phyloP scores from a whole-genome alignment of 2,113 vertebrate species.

The pig (Sus scrofa) region T2T-Sscrofa CM000812.6:156519501-156520000 shows the following conservation, averaged over 20 bases:
- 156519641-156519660: not conserved
- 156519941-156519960: not conserved
- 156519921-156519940: not conserved
- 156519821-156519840: conserved; percentile 54
- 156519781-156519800: not conserved
- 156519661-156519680: not conserved
- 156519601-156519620: too few species aligned
- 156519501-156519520: not conserved
- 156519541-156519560: not conserved
- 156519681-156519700: not conserved
- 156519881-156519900: not conserved
- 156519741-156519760: not conserved
- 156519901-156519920: not conserved
- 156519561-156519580: not conserved
- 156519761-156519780: not conserved
- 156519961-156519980: not conserved
- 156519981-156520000: not conserved
- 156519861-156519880: not conserved
- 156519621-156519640: not conserved
- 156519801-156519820: conserved; percentile 21
- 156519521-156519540: not conserved
- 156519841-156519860: not conserved
- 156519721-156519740: not conserved
- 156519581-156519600: not conserved
- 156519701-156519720: not conserved